Percentiles rank a stretch among this genome's conserved stretches.
Conservation (phyloP, 2,888 invertebrate genomes). For the Trichacis sp. region DNA sequence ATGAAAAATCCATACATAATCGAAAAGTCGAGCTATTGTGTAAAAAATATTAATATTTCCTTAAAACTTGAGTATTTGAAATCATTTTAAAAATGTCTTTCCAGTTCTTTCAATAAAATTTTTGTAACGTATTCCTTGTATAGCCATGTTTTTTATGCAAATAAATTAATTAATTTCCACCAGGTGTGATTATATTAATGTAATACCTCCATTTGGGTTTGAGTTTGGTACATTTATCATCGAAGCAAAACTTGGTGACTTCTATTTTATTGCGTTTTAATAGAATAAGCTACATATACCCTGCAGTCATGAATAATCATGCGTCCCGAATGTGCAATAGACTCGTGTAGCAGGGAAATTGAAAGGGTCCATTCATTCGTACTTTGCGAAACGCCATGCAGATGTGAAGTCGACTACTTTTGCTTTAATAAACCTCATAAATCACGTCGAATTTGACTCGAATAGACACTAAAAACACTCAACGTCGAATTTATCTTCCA, state of each 20-base stretch:
- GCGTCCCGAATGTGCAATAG: conserved; percentile 40
- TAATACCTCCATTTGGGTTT: not conserved
- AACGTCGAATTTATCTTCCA: too few species aligned
- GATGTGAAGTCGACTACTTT: not conserved
- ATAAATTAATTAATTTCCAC: too few species aligned
- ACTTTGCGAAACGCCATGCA: conserved; percentile 25
- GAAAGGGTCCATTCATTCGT: conserved; percentile 40
- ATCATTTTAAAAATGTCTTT: too few species aligned
- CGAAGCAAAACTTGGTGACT: conserved; percentile 35
- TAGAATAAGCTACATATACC: conserved; percentile 27
- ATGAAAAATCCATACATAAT: too few species aligned
- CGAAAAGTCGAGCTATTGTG: too few species aligned
- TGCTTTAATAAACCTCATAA: not conserved
- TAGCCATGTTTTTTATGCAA: too few species aligned
- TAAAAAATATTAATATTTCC: too few species aligned
- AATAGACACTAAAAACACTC: too few species aligned
- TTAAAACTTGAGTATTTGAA: too few species aligned
- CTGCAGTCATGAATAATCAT: conserved; percentile 44
- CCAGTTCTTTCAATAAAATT: too few species aligned
- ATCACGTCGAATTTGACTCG: not conserved
- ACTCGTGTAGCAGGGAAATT: conserved; percentile 33
- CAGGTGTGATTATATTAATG: not conserved
- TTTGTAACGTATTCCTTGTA: too few species aligned
- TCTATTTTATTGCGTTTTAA: conserved; percentile 41
- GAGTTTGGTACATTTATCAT: conserved; percentile 22